These are phyloP conservation scores for Phainopepla nitens DNA, from an alignment of 2,113 vertebrate species.

Conservation along the genomic window DNA sequence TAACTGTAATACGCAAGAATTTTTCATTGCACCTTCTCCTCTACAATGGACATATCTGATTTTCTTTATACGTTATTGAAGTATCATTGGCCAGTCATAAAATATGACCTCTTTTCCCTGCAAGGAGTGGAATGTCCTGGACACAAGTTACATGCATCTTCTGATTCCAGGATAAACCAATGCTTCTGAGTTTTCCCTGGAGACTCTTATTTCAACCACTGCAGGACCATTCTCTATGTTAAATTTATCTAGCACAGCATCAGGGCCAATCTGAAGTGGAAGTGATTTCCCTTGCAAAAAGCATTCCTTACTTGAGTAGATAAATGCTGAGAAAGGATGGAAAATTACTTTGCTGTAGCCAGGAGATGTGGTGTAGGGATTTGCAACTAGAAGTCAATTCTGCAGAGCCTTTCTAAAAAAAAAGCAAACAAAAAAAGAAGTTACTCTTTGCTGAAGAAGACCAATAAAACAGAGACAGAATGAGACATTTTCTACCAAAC, in stretches of 20 bases:
- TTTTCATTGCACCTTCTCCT: background rate
- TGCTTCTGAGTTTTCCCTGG: background rate
- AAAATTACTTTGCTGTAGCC: background rate
- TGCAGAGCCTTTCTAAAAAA: background rate
- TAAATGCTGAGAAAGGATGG: background rate
- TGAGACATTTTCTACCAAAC: background rate
- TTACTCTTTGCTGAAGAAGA: background rate
- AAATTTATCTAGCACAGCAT: background rate
- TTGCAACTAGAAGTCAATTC: background rate
- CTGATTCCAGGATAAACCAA: background rate
- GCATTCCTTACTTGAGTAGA: background rate
- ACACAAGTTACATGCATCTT: background rate
- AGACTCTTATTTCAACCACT: background rate
- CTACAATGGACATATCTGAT: background rate
- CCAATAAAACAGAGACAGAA: background rate
- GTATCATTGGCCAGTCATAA: background rate
- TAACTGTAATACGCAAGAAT: background rate
- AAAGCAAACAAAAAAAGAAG: background rate
- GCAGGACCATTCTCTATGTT: background rate
- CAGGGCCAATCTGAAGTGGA: background rate
- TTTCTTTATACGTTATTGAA: background rate
- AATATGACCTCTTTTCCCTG: background rate
- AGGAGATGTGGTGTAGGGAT: background rate
- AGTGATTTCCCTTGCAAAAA: background rate
- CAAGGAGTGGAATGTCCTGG: background rate